Base-by-base conservation (phyloP, 2,888 invertebrate genomes). In the Horisme vitalbata region DNA sequence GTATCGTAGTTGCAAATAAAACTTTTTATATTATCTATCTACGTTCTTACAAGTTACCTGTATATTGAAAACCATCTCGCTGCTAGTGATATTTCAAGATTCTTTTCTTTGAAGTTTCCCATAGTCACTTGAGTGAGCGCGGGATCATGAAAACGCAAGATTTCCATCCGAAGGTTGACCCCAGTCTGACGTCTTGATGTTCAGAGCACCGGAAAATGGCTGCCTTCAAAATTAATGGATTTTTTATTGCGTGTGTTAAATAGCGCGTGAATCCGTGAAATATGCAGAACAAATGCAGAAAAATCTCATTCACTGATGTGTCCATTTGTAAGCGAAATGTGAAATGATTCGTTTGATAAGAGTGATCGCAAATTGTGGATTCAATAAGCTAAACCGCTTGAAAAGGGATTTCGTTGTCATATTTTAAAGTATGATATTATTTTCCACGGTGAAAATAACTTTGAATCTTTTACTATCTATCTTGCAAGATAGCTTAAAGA, bases 181-280 rank as follows among this genome's bases (percentile, higher is more conserved):
- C 68, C 65, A 69, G 71, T 73, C 67, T 63, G 71, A 76, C 75
- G 70, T 75, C 75, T 76, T 68, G 57, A 61, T 66, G 81, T 62
- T 78, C 85, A 79, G 57, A 67, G 67, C 68, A 51, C 65, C 71
- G 82, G 83, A 87, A 87, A 87, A 88, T 86, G 77, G 79, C 78
- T 78, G 80, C 83, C 82, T 76, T 74, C 72, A 73, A 77, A 82
- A 83, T 87, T 86, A 88, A 88, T 88, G 87, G 87, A 83, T 81
- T 82, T 85, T 84, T 82, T 79, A 85, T 85, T 83, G 76, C 82
- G 80, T 81, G 69, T 71, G 85, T 80, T 83, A 84, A 87, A 88
- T 88, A 83, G 82, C 71, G 81, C 84, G 83, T 83, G 72, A 81
- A 83, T 70, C 61, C 63, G 75, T 77, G 72, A 72, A 79, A 67